Evolutionary conservation across 2,113 vertebrate species (phyloP).

Genomic region (Sylvietta virens): DNA sequence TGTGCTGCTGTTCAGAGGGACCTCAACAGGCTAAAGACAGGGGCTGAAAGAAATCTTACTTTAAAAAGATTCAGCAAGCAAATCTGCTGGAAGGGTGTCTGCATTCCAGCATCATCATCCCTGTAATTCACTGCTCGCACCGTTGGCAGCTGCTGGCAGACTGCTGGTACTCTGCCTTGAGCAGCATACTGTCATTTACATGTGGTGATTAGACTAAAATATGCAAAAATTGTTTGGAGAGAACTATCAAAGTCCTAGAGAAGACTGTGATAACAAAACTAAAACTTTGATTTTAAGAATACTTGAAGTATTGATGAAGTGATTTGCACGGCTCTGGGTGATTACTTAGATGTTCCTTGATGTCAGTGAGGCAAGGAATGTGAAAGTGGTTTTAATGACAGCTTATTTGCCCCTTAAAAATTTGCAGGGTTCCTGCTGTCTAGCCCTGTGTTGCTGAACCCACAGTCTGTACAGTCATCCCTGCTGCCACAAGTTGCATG

Average conservation of each 20-base stretch:
- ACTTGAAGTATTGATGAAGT: not conserved
- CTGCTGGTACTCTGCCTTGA: not conserved
- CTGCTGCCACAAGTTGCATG: not conserved
- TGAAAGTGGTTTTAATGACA: not conserved
- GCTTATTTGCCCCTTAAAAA: not conserved
- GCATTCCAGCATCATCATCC: not conserved
- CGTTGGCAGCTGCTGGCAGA: not conserved
- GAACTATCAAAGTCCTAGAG: not conserved
- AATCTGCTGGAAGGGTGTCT: not conserved
- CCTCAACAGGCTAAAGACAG: not conserved
- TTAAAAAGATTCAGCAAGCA: not conserved
- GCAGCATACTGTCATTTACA: not conserved
- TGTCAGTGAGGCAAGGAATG: not conserved
- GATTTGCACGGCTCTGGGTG: not conserved
- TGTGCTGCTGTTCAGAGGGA: not conserved
- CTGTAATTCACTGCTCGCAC: accelerated
- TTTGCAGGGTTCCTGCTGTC: not conserved
- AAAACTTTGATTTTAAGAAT: not conserved
- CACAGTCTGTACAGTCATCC: not conserved
- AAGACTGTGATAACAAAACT: not conserved
- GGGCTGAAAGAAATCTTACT: not conserved
- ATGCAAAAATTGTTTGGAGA: not conserved
- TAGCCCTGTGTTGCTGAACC: not conserved
- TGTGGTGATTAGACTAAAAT: not conserved
- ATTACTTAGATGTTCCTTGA: not conserved